Percentiles rank a stretch among this genome's conserved stretches.
Conservation (phyloP, 2,797 vertebrate species). For the Pterois miles region DNA sequence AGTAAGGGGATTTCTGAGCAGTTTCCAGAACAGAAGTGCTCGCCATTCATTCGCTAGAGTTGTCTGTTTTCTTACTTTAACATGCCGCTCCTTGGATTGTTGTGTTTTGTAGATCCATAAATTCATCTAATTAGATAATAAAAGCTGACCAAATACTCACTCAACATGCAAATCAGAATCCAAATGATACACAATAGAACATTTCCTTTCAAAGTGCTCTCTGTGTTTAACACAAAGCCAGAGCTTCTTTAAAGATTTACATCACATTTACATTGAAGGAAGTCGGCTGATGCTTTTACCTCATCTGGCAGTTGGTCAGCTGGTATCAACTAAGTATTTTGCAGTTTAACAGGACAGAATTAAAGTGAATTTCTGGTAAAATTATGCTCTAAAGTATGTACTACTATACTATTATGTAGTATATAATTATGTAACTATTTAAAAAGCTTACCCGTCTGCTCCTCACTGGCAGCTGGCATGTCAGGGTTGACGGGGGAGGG, state of each 20-base stretch:
- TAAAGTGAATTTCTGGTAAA: not conserved
- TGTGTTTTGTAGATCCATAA: not conserved
- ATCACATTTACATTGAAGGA: conserved; percentile 51
- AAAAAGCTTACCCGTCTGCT: conserved; percentile 22
- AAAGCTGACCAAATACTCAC: not conserved
- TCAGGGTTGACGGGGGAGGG: conserved; percentile 21
- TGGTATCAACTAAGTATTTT: not conserved
- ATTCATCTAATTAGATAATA: not conserved
- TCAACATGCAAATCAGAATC: conserved; percentile 26
- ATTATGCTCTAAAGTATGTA: not conserved
- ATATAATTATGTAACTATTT: no score
- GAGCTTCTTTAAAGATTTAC: conserved; percentile 1
- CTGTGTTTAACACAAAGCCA: not conserved
- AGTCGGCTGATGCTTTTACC: not conserved
- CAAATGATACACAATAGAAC: not conserved
- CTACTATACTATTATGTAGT: no score
- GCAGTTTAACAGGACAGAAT: not conserved
- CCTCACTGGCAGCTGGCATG: conserved; percentile 5
- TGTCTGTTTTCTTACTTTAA: no score
- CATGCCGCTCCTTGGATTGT: not conserved
- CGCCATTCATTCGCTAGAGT: no score
- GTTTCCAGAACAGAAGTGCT: no score
- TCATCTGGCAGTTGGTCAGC: not conserved
- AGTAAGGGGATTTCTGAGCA: no score
- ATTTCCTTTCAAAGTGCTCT: not conserved